Conservation (phyloP, 2,113 vertebrate species). For the Thermophis baileyi region DNA sequence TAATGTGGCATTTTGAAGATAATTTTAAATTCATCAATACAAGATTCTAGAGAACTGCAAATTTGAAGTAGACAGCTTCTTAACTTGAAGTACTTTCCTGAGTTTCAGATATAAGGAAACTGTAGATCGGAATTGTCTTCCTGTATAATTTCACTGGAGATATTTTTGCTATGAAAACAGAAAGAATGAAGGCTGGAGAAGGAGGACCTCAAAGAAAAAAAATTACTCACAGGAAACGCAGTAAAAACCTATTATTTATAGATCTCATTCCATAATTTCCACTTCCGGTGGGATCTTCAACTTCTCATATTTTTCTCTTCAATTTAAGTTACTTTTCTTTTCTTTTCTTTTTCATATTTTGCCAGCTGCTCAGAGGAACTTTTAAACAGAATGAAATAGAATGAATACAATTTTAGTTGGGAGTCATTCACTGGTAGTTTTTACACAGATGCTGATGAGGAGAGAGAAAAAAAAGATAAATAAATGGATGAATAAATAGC, state of each 20-base stretch:
- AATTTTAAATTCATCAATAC: background rate
- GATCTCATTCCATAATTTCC: background rate
- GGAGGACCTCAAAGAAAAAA: background rate
- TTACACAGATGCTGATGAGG: background rate
- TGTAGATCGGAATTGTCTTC: background rate
- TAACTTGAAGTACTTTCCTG: background rate
- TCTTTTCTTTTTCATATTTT: background rate
- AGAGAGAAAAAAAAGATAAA: background rate
- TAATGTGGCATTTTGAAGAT: background rate
- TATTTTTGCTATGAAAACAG: background rate
- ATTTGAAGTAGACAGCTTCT: background rate
- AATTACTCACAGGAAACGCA: background rate
- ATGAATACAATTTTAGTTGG: background rate
- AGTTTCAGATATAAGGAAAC: background rate
- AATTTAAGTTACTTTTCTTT: background rate
- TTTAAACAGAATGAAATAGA: background rate
- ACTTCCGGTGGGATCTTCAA: background rate
- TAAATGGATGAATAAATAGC: background rate
- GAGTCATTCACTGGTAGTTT: background rate
- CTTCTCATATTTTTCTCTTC: background rate
- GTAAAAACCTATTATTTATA: conserved; percentile 3
- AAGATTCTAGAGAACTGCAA: background rate
- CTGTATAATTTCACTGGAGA: background rate
- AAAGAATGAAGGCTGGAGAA: background rate
- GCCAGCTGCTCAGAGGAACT: background rate